Evolutionary conservation across 2,797 vertebrate species (phyloP), one percentile per base, ranked within the genome.

Genomic region (Enteromius argenteus): DNA sequence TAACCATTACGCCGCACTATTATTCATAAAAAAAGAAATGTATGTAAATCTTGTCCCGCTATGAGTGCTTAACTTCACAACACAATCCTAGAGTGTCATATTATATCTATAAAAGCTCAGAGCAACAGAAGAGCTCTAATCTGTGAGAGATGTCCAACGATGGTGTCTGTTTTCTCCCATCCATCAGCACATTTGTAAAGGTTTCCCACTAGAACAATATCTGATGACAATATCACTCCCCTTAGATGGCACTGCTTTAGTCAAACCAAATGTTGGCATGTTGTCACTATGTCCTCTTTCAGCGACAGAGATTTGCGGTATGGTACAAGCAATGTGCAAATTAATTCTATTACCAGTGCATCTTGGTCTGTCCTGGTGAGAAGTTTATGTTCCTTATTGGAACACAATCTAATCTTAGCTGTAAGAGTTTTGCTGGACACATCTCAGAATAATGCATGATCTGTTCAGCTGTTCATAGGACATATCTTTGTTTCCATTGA

Each of bases 181-280:
- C 37, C 15, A 39, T 81, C 21, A 71, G 14, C 76, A 60, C 51
- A 42, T 68, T 42, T 75, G 68, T 76, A 35, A 67, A 53, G 56
- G 69, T 83, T 76, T 62, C 35, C 67, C 79, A 72, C 88, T 88
- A 92, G 92, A 91, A 90, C 89, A 89, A 78, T 56, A 87, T 91
- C 88, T 87, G 85, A 88, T 27, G 27, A 27, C 27, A 27, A 27
- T 27, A 27, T 27, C 27, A 27, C 27, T 27, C 27, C 27, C 27
- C 27, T 27, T 27, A 27, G 82, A 88, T 91, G 90, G 90, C 87
- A 90, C 81, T 75, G 35, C 77, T 89, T 93, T 90, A 92, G 86
- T 91, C 90, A 87, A 89, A 90, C 84, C 91, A 89, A 89, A 91
- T 86, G 78, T 87, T 92, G 91, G 90, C 92, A 84, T 44, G 23